Evolutionary conservation across 2,888 invertebrate species (phyloP).

Genomic region (Pollenia angustigena): DNA sequence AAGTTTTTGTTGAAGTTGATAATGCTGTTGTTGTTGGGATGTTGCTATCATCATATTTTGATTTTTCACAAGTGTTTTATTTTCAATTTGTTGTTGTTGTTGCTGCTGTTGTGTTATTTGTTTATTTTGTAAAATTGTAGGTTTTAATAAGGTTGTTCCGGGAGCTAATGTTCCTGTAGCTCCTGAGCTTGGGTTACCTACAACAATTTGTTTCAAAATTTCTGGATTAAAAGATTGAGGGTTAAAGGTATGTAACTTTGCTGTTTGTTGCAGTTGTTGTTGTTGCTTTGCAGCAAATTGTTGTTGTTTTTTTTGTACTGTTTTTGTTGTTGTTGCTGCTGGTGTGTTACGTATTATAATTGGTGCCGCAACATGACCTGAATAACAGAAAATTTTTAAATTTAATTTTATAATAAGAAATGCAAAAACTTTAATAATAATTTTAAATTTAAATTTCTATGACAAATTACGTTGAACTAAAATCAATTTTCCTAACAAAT

Average conservation of each 20-base stretch:
- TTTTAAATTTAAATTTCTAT: slow-evolving; percentile 5
- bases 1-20: slow-evolving; percentile 36
- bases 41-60: slow-evolving; percentile 30
- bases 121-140: slow-evolving; percentile 53
- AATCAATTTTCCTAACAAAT: slow-evolving; percentile 52
- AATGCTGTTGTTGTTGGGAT: slow-evolving; percentile 43
- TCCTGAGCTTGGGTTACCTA: slow-evolving; percentile 55
- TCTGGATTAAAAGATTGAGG: slow-evolving; percentile 65
- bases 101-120: slow-evolving; percentile 39
- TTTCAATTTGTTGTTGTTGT: slow-evolving; percentile 37
- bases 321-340: slow-evolving; percentile 48
- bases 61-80: slow-evolving; percentile 45
- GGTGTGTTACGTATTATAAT: slow-evolving; percentile 70
- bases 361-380: slow-evolving; percentile 72
- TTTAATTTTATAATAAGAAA: neutral
- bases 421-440: neutral
- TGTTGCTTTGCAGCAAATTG: slow-evolving; percentile 54
- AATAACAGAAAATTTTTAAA: slow-evolving; percentile 19
- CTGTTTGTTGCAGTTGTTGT: slow-evolving; percentile 51
- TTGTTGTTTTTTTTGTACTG: slow-evolving; percentile 60
- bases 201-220: slow-evolving; percentile 73
- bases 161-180: slow-evolving; percentile 30
- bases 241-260: slow-evolving; percentile 33
- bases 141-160: slow-evolving; percentile 60
- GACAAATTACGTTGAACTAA: slow-evolving; percentile 32